Evolutionary conservation across 2,113 vertebrate species (phyloP).

Genomic region (Monarcha castaneiventris): DNA sequence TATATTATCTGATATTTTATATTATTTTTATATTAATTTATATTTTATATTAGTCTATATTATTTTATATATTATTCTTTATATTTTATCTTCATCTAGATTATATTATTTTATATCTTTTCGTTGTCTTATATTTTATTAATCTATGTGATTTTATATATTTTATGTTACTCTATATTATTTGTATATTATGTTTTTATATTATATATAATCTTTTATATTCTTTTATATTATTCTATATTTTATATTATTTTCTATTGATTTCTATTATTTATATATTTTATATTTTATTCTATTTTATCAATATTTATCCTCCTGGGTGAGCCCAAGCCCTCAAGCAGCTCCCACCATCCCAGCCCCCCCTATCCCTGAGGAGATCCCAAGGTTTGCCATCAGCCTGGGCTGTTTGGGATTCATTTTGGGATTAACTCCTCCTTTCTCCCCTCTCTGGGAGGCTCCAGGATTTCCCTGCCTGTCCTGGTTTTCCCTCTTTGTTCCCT

Average conservation of each 20-base stretch:
- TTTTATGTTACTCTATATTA: not conserved
- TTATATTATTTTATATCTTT: too few species aligned
- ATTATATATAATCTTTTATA: too few species aligned
- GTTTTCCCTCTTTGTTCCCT: not conserved
- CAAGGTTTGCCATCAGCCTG: not conserved
- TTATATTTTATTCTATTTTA: not conserved
- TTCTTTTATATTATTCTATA: not conserved
- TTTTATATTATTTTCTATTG: not conserved
- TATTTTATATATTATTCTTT: too few species aligned
- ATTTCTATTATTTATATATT: not conserved
- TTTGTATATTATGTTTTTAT: too few species aligned
- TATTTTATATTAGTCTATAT: too few species aligned
- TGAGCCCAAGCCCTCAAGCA: not conserved
- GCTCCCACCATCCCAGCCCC: not conserved
- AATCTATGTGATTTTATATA: too few species aligned
- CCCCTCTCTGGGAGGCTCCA: not conserved
- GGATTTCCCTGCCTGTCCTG: not conserved
- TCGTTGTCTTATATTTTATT: not conserved
- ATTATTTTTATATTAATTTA: not conserved
- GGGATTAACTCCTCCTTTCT: not conserved
- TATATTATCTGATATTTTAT: not conserved
- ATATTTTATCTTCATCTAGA: too few species aligned
- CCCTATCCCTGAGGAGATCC: not conserved
- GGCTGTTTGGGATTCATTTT: accelerated
- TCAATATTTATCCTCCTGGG: not conserved